Base-by-base conservation (phyloP, 92 coral and sea anemone species). In the Zoanthus gigantus region DNA sequence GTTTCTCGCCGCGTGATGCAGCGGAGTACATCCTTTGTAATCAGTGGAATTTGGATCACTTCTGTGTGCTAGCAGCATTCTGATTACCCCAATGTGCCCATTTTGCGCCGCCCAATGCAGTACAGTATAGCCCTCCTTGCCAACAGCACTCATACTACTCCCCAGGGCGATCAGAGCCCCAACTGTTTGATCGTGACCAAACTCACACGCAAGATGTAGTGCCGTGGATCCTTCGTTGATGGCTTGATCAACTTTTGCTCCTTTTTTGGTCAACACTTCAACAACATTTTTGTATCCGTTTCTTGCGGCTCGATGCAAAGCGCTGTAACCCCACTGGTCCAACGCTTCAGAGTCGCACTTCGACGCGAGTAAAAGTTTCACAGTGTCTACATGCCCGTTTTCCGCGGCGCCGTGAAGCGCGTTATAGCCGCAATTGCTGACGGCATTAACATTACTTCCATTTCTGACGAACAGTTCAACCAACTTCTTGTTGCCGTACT, bases 391-490 rank as follows among this genome's bases (percentile, higher is more conserved):
- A 63, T 81, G 85, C 11, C 85, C 85, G 61, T 81, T 81, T 66
- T 81, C 85, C 1, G 85, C 85, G 74, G 85, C 75, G 63, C 85
- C 60, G 85, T 81, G 85, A 23, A 81, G 85, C 30, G 85, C 85
- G 23, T 66, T 81, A 4, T 81, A 81, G 45, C 85, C 85, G n/a
- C 74, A 81, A 58, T 63, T 81, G 60, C 85, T 81, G 46, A 81
- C 74, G 42, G 74, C 73, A 23, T 81, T 81, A 42, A 47, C 45
- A 11, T 46, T 81, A 42, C 85, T 81, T 14, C 75, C 85, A 23
- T 81, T 81, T 29, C 13, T 66, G 34, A 66, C 45, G 23, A 81
- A 46, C 58, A 81, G 60, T 17, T 81, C 85, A 8, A 46, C 74
- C 5, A 81, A n/a, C 34, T 81, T 81, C 57, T 81, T 81, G 75